Evolutionary conservation across 2,797 vertebrate species (phyloP).

Genomic region (Tapera naevia): DNA sequence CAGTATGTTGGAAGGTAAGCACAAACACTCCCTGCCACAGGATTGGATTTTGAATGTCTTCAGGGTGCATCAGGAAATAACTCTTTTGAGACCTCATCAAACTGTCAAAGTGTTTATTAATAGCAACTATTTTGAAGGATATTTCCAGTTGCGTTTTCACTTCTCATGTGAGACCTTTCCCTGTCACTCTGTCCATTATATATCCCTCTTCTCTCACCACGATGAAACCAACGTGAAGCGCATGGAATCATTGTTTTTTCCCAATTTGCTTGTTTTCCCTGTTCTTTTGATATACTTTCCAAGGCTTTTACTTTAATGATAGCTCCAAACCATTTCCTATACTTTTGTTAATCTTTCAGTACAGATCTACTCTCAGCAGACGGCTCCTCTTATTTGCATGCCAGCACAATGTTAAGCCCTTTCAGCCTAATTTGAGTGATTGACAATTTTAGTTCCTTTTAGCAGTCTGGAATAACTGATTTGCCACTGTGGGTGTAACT

Average conservation of each 20-base stretch:
- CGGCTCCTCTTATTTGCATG: conserved; percentile 19
- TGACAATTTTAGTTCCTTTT: conserved; percentile 55
- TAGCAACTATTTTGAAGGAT: background rate
- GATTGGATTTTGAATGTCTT: background rate
- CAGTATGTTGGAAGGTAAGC: background rate
- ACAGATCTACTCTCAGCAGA: conserved; percentile 29
- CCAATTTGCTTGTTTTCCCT: background rate
- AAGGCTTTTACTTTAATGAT: conserved; percentile 31
- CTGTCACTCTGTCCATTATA: background rate
- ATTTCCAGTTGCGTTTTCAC: background rate
- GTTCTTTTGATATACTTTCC: conserved; percentile 1
- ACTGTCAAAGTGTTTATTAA: background rate
- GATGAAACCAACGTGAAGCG: background rate
- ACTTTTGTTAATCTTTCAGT: background rate
- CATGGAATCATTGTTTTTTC: background rate
- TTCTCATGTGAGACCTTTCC: background rate
- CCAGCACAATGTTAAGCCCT: conserved; percentile 39
- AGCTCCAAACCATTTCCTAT: background rate
- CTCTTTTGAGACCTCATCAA: background rate
- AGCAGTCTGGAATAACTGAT: conserved; percentile 50
- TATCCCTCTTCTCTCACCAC: background rate
- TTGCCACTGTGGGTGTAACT: conserved; percentile 46
- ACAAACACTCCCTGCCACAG: background rate
- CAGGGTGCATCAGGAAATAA: background rate
- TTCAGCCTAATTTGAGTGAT: conserved; percentile 37